These are phyloP conservation scores for Cephonodes hylas DNA, from an alignment of 2,888 invertebrate genomes.

Conservation along the genomic window DNA sequence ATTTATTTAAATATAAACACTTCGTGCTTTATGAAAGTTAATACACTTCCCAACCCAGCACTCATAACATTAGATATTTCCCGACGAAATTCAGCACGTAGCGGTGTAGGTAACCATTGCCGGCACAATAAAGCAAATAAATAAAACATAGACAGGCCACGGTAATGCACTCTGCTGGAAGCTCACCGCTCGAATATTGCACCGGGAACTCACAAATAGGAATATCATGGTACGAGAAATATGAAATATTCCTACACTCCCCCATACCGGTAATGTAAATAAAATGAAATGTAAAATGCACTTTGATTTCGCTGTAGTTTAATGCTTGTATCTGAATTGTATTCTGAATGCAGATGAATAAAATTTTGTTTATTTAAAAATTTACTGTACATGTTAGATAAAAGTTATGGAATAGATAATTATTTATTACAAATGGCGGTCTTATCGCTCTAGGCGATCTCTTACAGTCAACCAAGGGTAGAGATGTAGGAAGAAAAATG, in stretches of 20 bases:
- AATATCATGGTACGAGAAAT: conserved; percentile 24
- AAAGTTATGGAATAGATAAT: too few relatives aligned
- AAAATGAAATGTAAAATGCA: neutral
- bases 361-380: too few relatives aligned
- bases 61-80: neutral
- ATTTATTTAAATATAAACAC: too few relatives aligned
- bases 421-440: too few relatives aligned
- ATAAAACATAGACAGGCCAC: conserved; percentile 56
- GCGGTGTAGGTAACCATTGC: neutral
- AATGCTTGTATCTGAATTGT: neutral
- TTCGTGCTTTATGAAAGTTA: neutral
- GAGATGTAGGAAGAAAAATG: too few relatives aligned
- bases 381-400: too few relatives aligned
- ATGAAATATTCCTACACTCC: conserved; percentile 6
- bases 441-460: too few relatives aligned
- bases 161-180: conserved; percentile 59
- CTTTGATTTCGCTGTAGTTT: neutral
- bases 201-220: conserved; percentile 32
- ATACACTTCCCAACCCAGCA: neutral
- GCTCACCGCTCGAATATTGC: conserved; percentile 40
- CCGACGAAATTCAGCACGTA: neutral
- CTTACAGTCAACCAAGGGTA: too few relatives aligned
- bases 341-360: neutral
- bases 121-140: conserved; percentile 47
- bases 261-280: neutral